Conservation (phyloP, 2,888 invertebrate genomes). For the Pseudoips prasinana region DNA sequence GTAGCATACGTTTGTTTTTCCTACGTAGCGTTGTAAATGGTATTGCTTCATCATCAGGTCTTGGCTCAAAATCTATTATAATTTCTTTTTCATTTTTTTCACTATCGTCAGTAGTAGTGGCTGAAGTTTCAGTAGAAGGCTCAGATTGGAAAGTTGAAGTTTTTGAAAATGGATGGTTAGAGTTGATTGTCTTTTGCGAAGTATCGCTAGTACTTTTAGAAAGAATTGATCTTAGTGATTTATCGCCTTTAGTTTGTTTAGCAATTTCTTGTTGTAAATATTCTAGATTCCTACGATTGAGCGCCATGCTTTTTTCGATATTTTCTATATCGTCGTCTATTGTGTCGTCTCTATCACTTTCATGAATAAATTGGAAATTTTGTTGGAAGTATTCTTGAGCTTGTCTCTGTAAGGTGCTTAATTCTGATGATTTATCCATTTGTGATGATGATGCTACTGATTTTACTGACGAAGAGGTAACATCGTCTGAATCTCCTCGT, state of each 20-base stretch:
- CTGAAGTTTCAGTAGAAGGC: conserved; percentile 76
- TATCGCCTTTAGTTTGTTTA: conserved; percentile 68
- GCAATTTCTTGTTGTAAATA: conserved; percentile 79
- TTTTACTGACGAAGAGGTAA: conserved; percentile 68
- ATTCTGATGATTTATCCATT: conserved; percentile 69
- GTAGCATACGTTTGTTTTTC: conserved; percentile 80
- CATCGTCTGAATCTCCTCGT: conserved; percentile 70
- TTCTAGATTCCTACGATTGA: conserved; percentile 75
- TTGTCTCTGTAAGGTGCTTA: conserved; percentile 66
- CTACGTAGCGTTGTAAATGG: conserved; percentile 80
- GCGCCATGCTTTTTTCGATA: conserved; percentile 77
- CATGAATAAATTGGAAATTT: conserved; percentile 79
- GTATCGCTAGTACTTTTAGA: conserved; percentile 74
- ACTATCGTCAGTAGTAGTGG: conserved; percentile 77
- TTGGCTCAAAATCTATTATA: conserved; percentile 93
- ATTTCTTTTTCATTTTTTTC: conserved; percentile 89
- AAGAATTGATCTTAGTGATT: conserved; percentile 63
- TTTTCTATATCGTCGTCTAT: conserved; percentile 77
- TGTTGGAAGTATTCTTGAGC: conserved; percentile 78
- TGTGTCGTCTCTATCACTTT: conserved; percentile 77
- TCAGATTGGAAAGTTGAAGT: conserved; percentile 79
- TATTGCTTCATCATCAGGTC: conserved; percentile 84
- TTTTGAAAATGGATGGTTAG: conserved; percentile 70
- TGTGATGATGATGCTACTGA: conserved; percentile 68
- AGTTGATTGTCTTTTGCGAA: conserved; percentile 68